Base-by-base conservation (phyloP, 2,113 vertebrate genomes). In the Sylvilagus bachmani region DNA sequence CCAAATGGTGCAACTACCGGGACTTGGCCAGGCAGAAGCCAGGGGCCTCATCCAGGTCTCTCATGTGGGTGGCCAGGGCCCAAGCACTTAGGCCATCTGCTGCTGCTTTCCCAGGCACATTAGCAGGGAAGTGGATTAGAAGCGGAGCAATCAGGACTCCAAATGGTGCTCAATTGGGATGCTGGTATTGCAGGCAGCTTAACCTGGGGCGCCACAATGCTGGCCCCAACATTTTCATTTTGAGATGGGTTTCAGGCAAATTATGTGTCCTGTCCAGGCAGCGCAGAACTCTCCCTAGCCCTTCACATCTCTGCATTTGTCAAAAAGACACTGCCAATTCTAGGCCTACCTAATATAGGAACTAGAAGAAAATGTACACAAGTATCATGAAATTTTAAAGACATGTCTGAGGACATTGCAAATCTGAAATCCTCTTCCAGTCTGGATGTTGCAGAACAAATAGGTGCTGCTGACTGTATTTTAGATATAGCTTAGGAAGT, bases 351-450 rank as follows among this genome's bases (percentile, higher is more conserved):
- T 62, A 66, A 10, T 36, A 89, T 80, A 36, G 66, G 49, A 87
- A 80, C 70, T 61, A 83, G 8, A 93, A 44, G 24, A 89, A 58
- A 58, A 58, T 58, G 55, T 58, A 19, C 19, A 62, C 31, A 75
- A 49, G 36, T 70, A 93, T 91, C 90, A 82, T 53, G 14, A 91
- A 83, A 95, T 11, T 88, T 94, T 73, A 90, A 95, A 96, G 64
- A 74, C 19, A 85, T 90, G 58, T 91, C 49, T 82, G 79, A 94
- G 6, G 14, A 89, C 14, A 61, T 82, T 77, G 53, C 19, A 95
- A 78, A 92, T 88, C 31, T 83, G 70, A 84, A 94, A 7, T 89
- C n/a, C 71, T 92, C n/a, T 86, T 25, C 16, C 31, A 85, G 31
- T 53, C 22, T 55, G 27, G 49, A 9, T 33, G 21, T 75, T 78